Evolutionary conservation across 2,797 vertebrate genomes (phyloP), one percentile per base, ranked within the genome.

Genomic region (Urophycis tenuis): DNA sequence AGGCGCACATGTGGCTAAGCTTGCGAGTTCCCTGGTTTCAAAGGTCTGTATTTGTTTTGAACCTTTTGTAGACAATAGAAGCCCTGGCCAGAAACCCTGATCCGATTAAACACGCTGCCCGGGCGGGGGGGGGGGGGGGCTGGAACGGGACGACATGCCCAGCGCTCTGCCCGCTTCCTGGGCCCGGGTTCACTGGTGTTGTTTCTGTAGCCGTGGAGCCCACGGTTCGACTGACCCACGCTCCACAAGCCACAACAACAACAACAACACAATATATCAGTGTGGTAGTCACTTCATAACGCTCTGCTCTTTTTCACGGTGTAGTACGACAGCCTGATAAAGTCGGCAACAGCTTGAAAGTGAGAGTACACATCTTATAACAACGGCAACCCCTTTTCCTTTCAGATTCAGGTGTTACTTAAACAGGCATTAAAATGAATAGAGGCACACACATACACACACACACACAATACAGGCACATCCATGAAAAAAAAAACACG

Each of bases 1-100:
- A 78, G 36, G 86, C 83, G 79, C 72, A 71, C 71, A 82, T 84
- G 80, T 70, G 76, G 31, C 30, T 39, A 73, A 75, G 82, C 5
- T 74, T 67, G 81, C 41, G 77, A 72, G 71, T 64, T 74, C 19
- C 14, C 39, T 41, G 3, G 39, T 41, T 41, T 41, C 39, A 41
- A 41, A 14, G 14, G 6, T 60, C 53, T 60, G 53, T 3, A 25
- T 60, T 64, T 64, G 60, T 64, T 64, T 29, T 29, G n/a, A 64
- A 64, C 11, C n/a, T 64, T 64, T 64, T 29, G 25, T 14, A 64
- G 60, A 64, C 2, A 2, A 11, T 64, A 67, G n/a, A 67, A 30
- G 12, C 11, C 22, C 53, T n/a, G 53, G 53, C 53, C n/a, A 9
- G n/a, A 67, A 64, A 64, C 29, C 60, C 60, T 64, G 60, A 3